These are phyloP conservation scores for Stenodema calcarata DNA, from an alignment of 2,888 invertebrate species.

Conservation along the genomic window DNA sequence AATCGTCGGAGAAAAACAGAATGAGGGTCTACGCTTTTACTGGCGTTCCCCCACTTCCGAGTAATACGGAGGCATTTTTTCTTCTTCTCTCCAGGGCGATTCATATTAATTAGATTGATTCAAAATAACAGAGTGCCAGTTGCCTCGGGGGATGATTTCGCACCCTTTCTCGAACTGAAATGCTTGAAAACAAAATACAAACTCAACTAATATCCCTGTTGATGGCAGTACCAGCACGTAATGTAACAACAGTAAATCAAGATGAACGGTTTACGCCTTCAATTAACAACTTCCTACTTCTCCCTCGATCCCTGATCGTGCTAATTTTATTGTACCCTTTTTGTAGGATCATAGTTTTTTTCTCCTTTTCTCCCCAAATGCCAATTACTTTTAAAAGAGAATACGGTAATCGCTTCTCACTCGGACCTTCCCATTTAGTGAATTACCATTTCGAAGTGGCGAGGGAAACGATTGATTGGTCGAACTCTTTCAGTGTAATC, in stretches of 20 bases:
- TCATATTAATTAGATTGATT: conserved; percentile 37
- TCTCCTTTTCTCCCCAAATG: not conserved
- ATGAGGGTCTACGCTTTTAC: not conserved
- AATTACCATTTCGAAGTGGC: conserved; percentile 31
- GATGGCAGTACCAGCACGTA: not conserved
- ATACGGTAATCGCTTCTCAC: conserved; percentile 39
- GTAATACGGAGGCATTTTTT: not conserved
- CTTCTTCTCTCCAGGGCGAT: not conserved
- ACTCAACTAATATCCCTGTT: not conserved
- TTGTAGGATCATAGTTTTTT: not conserved
- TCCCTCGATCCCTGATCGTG: not conserved
- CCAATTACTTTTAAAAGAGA: conserved; percentile 39
- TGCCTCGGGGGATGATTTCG: not conserved
- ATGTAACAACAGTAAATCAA: not conserved
- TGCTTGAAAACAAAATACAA: not conserved
- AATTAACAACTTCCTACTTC: not conserved
- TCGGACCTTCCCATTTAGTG: conserved; percentile 22
- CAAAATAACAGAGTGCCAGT: conserved; percentile 23
- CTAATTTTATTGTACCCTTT: not conserved
- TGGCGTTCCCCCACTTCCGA: not conserved
- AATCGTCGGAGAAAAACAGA: not conserved
- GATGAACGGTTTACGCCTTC: too few species aligned
- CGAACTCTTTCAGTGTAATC: not conserved
- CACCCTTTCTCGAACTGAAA: not conserved
- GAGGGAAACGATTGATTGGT: conserved; percentile 14